A percentile compares a stretch with the other conserved stretches of the same genome.
These are phyloP conservation scores for Sarcoramphus papa DNA, from an alignment of 2,797 vertebrate genomes.

Conservation along the genomic window DNA sequence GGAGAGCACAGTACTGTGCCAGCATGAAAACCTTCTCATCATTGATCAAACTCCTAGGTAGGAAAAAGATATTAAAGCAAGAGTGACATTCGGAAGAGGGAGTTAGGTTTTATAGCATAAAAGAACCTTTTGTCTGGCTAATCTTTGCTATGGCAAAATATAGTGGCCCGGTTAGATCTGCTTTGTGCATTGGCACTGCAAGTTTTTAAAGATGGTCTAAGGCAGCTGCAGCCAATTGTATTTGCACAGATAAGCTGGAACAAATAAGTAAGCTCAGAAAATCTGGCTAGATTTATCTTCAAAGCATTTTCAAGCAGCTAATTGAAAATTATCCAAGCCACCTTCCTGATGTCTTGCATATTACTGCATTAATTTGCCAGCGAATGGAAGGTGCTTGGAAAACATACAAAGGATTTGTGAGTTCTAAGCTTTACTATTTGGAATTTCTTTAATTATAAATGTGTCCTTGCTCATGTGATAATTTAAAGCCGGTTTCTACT, in stretches of 20 bases:
- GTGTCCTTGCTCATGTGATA: not conserved
- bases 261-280: slow-evolving; percentile 18
- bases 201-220: not conserved
- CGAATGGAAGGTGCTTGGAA: not conserved
- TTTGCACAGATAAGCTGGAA: slow-evolving; percentile 36
- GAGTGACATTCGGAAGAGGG: not conserved
- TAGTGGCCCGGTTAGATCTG: not conserved
- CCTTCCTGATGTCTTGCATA: slow-evolving; percentile 12
- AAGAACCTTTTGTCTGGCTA: not conserved
- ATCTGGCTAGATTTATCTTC: slow-evolving; percentile 34
- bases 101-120: not conserved
- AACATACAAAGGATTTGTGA: slow-evolving; percentile 2
- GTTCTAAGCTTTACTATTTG: not conserved
- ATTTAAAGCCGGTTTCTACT: not conserved
- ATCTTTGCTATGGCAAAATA: not conserved
- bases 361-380: not conserved
- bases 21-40: not conserved
- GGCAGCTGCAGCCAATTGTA: slow-evolving; percentile 30
- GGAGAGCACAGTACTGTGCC: not conserved
- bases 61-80: not conserved
- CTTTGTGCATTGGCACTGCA: not conserved
- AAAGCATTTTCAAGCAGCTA: slow-evolving; percentile 41
- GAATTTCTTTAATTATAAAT: not conserved
- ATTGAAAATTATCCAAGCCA: slow-evolving; percentile 49
- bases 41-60: not conserved